A percentile compares a stretch with the other conserved stretches of the same genome.
These are phyloP conservation scores for Sebastes hopkinsi DNA, from an alignment of 2,797 vertebrate genomes.

Conservation along the genomic window DNA sequence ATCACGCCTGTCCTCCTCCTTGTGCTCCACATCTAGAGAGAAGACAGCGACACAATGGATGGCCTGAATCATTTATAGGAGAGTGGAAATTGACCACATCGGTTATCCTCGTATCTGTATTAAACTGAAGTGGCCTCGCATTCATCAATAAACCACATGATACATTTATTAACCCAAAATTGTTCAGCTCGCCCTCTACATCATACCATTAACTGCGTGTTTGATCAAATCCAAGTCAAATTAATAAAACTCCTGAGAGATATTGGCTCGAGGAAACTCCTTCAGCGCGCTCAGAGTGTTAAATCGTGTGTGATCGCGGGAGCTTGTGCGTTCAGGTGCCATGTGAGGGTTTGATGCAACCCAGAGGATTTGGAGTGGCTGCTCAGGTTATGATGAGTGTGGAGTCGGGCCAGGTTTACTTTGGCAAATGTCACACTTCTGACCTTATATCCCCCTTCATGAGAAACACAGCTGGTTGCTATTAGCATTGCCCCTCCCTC, in stretches of 20 bases:
- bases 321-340: slow-evolving; percentile 41
- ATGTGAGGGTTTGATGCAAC: slow-evolving; percentile 42
- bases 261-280: not conserved
- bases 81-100: slow-evolving; percentile 41
- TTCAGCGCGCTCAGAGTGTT: not conserved
- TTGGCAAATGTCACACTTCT: slow-evolving; percentile 69
- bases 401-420: slow-evolving; percentile 75
- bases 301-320: not conserved
- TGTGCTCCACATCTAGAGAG: slow-evolving; percentile 85
- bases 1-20: slow-evolving; percentile 78
- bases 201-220: not conserved
- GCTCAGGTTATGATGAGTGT: slow-evolving; percentile 62
- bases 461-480: slow-evolving; percentile 71
- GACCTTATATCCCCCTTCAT: slow-evolving; percentile 69
- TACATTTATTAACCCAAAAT: slow-evolving; percentile 35
- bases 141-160: slow-evolving; percentile 37
- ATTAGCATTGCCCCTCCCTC: slow-evolving; percentile 61
- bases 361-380: slow-evolving; percentile 45
- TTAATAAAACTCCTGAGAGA: slow-evolving; percentile 15
- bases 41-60: slow-evolving; percentile 69
- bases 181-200: not conserved
- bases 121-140: slow-evolving; percentile 8
- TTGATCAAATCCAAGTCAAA: slow-evolving; percentile 32
- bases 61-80: slow-evolving; percentile 66
- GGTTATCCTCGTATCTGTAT: slow-evolving; percentile 10